A percentile compares a stretch with the other conserved stretches of the same genome.
These are phyloP conservation scores for Agrotis exclamationis DNA, from an alignment of 2,888 invertebrate genomes.

Conservation along the genomic window DNA sequence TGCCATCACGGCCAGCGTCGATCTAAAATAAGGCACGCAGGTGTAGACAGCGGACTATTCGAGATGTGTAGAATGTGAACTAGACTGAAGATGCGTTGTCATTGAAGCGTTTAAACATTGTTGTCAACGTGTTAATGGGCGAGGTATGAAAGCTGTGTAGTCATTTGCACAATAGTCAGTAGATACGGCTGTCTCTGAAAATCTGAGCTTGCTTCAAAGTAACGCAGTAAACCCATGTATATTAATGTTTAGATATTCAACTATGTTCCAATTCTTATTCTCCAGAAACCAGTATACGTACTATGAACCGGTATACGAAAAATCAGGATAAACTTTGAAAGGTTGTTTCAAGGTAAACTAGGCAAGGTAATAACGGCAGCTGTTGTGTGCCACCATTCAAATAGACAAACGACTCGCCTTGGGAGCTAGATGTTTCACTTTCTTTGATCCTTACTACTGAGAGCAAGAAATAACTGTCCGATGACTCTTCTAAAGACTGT, in stretches of 20 bases:
- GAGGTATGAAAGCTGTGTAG: conserved; percentile 70
- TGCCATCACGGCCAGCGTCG: conserved; percentile 82
- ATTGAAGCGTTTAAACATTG: conserved; percentile 63
- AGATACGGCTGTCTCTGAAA: conserved; percentile 5
- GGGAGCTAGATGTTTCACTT: conserved; percentile 64
- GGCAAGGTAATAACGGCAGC: conserved; percentile 64
- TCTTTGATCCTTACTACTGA: conserved; percentile 56
- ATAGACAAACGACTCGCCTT: conserved; percentile 55
- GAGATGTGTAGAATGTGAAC: conserved; percentile 77
- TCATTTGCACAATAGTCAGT: conserved; percentile 31
- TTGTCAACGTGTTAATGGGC: conserved; percentile 71
- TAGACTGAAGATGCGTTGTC: conserved; percentile 60
- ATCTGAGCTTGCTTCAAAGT: conserved; percentile 1
- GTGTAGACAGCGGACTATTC: conserved; percentile 80
- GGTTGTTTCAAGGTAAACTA: conserved; percentile 73
- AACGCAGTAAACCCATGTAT: conserved; percentile 12
- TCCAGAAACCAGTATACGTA: conserved; percentile 29
- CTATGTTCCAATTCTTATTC: conserved; percentile 41
- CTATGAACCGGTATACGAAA: background rate
- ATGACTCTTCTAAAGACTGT: conserved; percentile 32
- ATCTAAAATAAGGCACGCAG: conserved; percentile 88
- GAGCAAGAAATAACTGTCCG: conserved; percentile 33
- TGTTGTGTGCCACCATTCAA: conserved; percentile 59
- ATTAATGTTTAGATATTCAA: conserved; percentile 13
- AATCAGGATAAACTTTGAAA: conserved; percentile 55